Conservation (phyloP, 2,888 invertebrate genomes). For the Dolomedes plantarius region DNA sequence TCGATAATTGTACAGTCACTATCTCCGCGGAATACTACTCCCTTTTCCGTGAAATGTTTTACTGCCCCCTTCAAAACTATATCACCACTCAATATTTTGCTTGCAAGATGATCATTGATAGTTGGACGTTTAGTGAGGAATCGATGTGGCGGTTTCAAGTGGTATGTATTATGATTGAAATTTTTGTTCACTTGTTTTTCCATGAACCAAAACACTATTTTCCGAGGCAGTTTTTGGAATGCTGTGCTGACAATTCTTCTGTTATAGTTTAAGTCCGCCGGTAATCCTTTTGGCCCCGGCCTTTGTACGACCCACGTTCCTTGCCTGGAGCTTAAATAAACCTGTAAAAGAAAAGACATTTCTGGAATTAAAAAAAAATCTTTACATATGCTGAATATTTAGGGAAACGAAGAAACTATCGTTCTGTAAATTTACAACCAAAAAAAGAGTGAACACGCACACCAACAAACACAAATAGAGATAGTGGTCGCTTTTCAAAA, state of each 20-base stretch:
- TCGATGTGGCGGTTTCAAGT: slow-evolving; percentile 77
- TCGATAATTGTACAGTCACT: slow-evolving; percentile 73
- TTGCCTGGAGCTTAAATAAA: slow-evolving; percentile 78
- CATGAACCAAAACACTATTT: slow-evolving; percentile 54
- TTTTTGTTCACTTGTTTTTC: slow-evolving; percentile 74
- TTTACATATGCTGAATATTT: too few relatives aligned
- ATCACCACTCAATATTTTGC: slow-evolving; percentile 77
- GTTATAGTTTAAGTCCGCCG: slow-evolving; percentile 75
- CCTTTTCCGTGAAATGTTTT: slow-evolving; percentile 67
- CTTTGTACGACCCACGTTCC: slow-evolving; percentile 79
- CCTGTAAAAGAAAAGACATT: slow-evolving; percentile 74
- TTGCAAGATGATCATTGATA: slow-evolving; percentile 78
- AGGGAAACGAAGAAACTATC: too few relatives aligned
- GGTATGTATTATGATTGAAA: slow-evolving; percentile 77
- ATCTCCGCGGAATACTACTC: slow-evolving; percentile 66
- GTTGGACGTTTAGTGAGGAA: slow-evolving; percentile 74
- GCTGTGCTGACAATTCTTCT: slow-evolving; percentile 62
- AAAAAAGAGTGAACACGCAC: too few relatives aligned
- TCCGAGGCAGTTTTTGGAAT: slow-evolving; percentile 65
- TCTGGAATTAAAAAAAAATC: not conserved
- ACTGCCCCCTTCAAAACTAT: slow-evolving; percentile 75
- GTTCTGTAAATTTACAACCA: too few relatives aligned
- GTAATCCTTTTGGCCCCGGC: slow-evolving; percentile 77
- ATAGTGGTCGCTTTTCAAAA: too few relatives aligned
- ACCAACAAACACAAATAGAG: too few relatives aligned